Conservation (phyloP, 1,140 invertebrate species). For the Conopomorpha cramerella region DNA sequence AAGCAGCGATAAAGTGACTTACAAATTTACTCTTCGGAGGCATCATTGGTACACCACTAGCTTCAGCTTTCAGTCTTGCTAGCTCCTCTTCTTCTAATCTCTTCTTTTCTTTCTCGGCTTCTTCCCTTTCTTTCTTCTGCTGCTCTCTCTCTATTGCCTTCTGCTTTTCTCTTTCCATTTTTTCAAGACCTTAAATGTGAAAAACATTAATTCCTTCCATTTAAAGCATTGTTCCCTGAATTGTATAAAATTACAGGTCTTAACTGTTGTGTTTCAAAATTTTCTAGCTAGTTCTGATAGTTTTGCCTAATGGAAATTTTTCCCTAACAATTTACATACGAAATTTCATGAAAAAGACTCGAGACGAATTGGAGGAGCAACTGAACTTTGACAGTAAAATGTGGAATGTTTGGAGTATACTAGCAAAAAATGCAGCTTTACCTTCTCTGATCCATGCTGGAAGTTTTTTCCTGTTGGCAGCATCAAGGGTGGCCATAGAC, state of each 20-base stretch:
- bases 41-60: slow-evolving; percentile 46
- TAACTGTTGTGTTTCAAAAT: too few relatives aligned
- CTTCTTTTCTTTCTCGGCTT: slow-evolving; percentile 64
- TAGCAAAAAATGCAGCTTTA: slow-evolving; percentile 14
- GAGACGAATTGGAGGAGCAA: too few relatives aligned
- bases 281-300: too few relatives aligned
- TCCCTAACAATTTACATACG: too few relatives aligned
- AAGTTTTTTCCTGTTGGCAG: slow-evolving; percentile 86
- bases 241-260: too few relatives aligned
- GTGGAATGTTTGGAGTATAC: too few relatives aligned
- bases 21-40: slow-evolving; percentile 84
- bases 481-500: slow-evolving; percentile 67
- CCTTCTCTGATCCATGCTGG: slow-evolving; percentile 95
- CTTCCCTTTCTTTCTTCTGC: slow-evolving; percentile 67
- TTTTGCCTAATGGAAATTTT: too few relatives aligned
- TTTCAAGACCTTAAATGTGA: slow-evolving; percentile 88
- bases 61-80: slow-evolving; percentile 50
- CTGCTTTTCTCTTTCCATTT: slow-evolving; percentile 95
- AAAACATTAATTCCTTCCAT: too few relatives aligned
- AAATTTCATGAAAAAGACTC: too few relatives aligned
- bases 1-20: slow-evolving; percentile 46
- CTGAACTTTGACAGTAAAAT: too few relatives aligned
- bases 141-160: slow-evolving; percentile 83
- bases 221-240: too few relatives aligned
- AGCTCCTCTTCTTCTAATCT: slow-evolving; percentile 67